phyloP scores from a whole-genome alignment of 2,797 vertebrate genomes.

The Pangasius djambal region DNA sequence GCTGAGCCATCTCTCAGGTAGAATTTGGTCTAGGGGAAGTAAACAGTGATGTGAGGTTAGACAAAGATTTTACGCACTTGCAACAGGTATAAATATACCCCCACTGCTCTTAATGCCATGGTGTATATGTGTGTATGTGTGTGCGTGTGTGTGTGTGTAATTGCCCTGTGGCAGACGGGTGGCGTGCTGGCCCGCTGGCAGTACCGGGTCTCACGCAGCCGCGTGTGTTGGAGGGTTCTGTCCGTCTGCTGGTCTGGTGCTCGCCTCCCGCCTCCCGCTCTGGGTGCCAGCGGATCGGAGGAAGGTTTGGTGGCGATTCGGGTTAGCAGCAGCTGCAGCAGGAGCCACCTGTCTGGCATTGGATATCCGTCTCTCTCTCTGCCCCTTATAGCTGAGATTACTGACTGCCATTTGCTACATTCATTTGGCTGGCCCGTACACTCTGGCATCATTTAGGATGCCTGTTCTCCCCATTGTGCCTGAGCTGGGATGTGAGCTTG shows the following conservation, averaged over 20 bases:
- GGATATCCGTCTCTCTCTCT: constrained; percentile 29
- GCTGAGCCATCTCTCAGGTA: not conserved
- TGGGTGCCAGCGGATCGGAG: constrained; percentile 79
- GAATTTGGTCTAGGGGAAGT: not conserved
- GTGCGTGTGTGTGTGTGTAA: constrained; percentile 55
- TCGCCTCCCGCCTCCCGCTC: constrained; percentile 68
- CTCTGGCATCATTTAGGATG: constrained; percentile 57
- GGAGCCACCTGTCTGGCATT: constrained; percentile 60
- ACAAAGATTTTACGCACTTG: not conserved
- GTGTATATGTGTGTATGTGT: constrained; percentile 48
- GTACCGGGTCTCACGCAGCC: constrained; percentile 77
- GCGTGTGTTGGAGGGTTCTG: constrained; percentile 79
- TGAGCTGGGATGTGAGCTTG: constrained; percentile 53
- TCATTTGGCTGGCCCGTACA: constrained; percentile 49
- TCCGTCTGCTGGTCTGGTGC: constrained; percentile 79
- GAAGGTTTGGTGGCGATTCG: constrained; percentile 81
- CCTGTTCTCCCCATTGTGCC: constrained; percentile 65
- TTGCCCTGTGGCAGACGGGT: constrained; percentile 70
- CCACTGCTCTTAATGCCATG: constrained; percentile 45
- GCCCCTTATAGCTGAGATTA: constrained; percentile 40
- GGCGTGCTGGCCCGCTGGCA: constrained; percentile 76
- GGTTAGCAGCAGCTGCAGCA: constrained; percentile 72
- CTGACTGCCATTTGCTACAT: constrained; percentile 39
- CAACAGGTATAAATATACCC: not conserved
- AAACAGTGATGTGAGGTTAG: constrained; percentile 6